These are phyloP conservation scores for Unio pictorum DNA, from an alignment of 2,888 invertebrate species.

Conservation along the genomic window DNA sequence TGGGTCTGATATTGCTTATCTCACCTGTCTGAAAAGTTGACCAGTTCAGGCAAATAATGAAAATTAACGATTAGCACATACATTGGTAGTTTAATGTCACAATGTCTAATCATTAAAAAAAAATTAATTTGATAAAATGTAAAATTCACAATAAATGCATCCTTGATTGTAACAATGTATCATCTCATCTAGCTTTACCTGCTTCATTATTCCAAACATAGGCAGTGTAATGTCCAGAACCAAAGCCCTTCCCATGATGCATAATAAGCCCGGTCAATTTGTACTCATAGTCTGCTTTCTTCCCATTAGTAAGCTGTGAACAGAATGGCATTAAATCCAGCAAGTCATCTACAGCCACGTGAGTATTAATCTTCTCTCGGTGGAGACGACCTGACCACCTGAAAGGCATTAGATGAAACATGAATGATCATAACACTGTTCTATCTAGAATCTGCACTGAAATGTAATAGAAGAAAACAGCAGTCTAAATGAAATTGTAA, in stretches of 20 bases:
- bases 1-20: too few species aligned
- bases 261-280: conserved; percentile 66
- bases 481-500: not conserved
- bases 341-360: conserved; percentile 63
- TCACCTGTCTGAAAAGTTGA: too few species aligned
- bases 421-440: not conserved
- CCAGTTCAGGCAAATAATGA: too few species aligned
- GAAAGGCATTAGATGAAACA: conserved; percentile 8
- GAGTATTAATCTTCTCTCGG: conserved; percentile 67
- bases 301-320: conserved; percentile 7
- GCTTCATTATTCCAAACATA: conserved; percentile 66
- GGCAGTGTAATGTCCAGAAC: conserved; percentile 70
- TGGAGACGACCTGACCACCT: conserved; percentile 68
- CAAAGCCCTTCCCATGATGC: conserved; percentile 70
- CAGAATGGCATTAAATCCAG: conserved; percentile 66
- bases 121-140: too few species aligned
- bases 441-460: not conserved
- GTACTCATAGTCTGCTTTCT: conserved; percentile 41
- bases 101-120: too few species aligned
- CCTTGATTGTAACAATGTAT: not conserved
- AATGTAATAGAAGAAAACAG: not conserved
- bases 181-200: conserved; percentile 40
- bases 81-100: too few species aligned
- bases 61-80: too few species aligned
- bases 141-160: not conserved